Evolutionary conservation across 2,113 vertebrate genomes (phyloP).

Genomic region (Apistogramma diplotaenia): DNA sequence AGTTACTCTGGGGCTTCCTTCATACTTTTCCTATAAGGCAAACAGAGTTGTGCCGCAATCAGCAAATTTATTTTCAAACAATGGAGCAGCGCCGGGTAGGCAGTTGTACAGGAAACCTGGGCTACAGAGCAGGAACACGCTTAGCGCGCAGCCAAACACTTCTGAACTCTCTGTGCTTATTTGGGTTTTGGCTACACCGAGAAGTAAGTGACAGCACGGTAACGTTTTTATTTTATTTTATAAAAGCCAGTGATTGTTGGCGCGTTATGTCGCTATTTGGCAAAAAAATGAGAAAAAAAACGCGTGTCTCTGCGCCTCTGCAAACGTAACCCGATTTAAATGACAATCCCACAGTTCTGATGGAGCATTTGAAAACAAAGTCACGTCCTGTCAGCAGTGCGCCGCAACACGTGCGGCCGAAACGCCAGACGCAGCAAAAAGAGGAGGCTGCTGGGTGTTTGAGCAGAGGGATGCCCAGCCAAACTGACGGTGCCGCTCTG

Average conservation of each 20-base stretch:
- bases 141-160: not conserved
- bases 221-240: too few relatives aligned
- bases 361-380: not conserved
- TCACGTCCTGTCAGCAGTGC: not conserved
- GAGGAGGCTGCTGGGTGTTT: not conserved
- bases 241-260: not conserved
- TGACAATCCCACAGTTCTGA: not conserved
- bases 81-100: conserved; percentile 72
- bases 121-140: not conserved
- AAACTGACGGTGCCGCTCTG: conserved; percentile 64
- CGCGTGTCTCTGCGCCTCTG: not conserved
- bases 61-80: conserved; percentile 80
- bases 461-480: conserved; percentile 19
- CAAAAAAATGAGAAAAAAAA: rapidly evolving
- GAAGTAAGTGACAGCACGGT: not conserved
- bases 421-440: not conserved
- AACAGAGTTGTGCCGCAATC: conserved; percentile 76
- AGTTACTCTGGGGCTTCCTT: conserved; percentile 63
- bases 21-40: conserved; percentile 21
- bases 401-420: not conserved
- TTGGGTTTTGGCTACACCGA: not conserved
- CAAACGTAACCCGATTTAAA: not conserved
- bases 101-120: conserved; percentile 24
- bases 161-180: not conserved
- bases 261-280: not conserved